Evolutionary conservation across 2,797 vertebrate species (phyloP), one percentile per base, ranked within the genome.

Genomic region (Arctocebus calabarensis): DNA sequence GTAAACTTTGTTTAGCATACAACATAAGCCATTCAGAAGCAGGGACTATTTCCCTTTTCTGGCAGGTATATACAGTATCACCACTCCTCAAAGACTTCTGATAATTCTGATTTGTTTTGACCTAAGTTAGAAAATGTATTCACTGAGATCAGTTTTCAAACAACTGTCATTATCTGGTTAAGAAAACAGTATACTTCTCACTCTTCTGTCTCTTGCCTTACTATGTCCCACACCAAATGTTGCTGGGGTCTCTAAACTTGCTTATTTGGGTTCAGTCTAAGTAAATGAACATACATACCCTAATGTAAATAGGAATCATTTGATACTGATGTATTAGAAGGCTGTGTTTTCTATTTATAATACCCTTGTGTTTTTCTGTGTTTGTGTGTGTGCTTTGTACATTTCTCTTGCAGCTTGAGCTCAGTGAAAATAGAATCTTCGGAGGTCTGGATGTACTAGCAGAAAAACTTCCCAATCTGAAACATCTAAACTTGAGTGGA

Each of bases 361-460:
- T 9, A 55, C 45, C 20, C 91, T 74, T 17, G 1, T 92, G 59
- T 85, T 88, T 92, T 48, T 97, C 34, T 66, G 19, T 94, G 6
- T 88, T 20, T 87, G 40, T 96, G 82, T 90, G 14, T 77, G 25
- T 95, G 45, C 29, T 40, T 7, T 95, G 3, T 90, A 3, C 32
- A 3, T 93, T 96, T 93, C n/a, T 96, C 48, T 98, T 98, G 94
- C 97, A 99, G 99, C 98, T 99, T 98, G 99, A 99, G 98, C 98
- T 99, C 97, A 99, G 99, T 81, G 99, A 99, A 98, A 99, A 99
- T 98, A 99, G 99, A 99, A 99, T 99, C 98, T 99, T 98, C 14
- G 99, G 99, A 89, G 99, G 99, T 97, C 98, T 99, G 88, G 99
- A 99, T 94, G 99, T 99, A 98, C 98, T 99, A 99, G 99, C 99